Percentiles rank a stretch among this genome's conserved stretches.
Evolutionary conservation across 2,113 vertebrate species (phyloP).

Genomic region (Turnix velox): DNA sequence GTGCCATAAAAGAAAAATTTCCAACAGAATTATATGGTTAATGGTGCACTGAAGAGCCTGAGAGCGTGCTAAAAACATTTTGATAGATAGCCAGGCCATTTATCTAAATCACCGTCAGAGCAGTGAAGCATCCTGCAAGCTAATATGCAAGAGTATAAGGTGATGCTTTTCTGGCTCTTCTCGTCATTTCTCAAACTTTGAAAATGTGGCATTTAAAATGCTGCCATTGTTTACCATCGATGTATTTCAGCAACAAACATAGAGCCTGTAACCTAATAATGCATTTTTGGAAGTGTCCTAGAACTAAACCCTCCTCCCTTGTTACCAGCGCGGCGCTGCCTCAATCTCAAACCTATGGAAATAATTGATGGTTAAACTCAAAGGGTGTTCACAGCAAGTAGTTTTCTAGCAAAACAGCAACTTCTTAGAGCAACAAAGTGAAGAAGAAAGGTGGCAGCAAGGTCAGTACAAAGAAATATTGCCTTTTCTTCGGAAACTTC

Average conservation of each 20-base stretch:
- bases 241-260: constrained; percentile 62
- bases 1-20: constrained; percentile 57
- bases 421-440: constrained; percentile 79
- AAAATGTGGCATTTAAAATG: constrained; percentile 52
- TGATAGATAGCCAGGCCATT: constrained; percentile 82
- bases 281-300: constrained; percentile 46
- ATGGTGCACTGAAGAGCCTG: constrained; percentile 69
- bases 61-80: constrained; percentile 77
- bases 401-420: constrained; percentile 80
- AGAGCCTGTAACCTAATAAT: constrained; percentile 44
- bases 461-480: constrained; percentile 82
- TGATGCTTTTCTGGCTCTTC: constrained; percentile 53
- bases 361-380: constrained; percentile 80
- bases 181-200: constrained; percentile 72
- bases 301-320: constrained; percentile 23
- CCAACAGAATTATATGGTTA: constrained; percentile 64
- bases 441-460: constrained; percentile 75
- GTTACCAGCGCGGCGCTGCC: constrained; percentile 18
- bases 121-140: constrained; percentile 71
- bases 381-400: constrained; percentile 76
- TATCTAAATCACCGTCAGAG: constrained; percentile 85
- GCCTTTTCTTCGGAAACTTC: constrained; percentile 64
- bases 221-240: constrained; percentile 69
- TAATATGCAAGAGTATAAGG: constrained; percentile 38
- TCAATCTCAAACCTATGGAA: constrained; percentile 66